These are phyloP conservation scores for Alsophila aescularia DNA, from an alignment of 2,888 invertebrate genomes.

Conservation along the genomic window DNA sequence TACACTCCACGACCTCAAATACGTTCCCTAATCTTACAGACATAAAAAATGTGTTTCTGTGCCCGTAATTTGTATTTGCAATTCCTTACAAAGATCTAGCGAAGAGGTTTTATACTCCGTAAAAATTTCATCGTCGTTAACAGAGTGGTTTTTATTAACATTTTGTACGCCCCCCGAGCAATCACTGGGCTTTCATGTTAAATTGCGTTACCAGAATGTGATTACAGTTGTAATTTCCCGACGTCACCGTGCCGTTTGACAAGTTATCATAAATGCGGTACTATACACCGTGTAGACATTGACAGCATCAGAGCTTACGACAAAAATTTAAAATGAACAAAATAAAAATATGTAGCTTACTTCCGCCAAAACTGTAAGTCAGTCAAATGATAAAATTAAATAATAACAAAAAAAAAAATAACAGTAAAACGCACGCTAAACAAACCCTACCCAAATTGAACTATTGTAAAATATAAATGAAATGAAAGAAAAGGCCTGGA, in stretches of 20 bases:
- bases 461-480: too few species aligned
- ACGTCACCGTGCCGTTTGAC: conserved; percentile 41
- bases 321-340: too few species aligned
- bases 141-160: conserved; percentile 42
- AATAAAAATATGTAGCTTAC: too few species aligned
- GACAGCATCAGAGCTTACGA: background rate
- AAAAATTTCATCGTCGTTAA: conserved; percentile 32
- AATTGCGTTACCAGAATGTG: conserved; percentile 48
- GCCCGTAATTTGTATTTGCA: conserved; percentile 36
- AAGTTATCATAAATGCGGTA: conserved; percentile 41
- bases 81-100: conserved; percentile 30
- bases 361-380: too few species aligned
- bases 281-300: conserved; percentile 31
- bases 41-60: conserved; percentile 26
- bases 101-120: conserved; percentile 30
- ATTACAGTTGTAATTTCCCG: conserved; percentile 57
- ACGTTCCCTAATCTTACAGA: conserved; percentile 26
- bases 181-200: conserved; percentile 48
- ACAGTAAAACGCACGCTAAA: too few species aligned
- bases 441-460: too few species aligned
- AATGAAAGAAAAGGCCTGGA: too few species aligned
- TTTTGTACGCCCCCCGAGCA: conserved; percentile 40
- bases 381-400: too few species aligned
- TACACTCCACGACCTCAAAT: conserved; percentile 18
- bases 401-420: too few species aligned